These are phyloP conservation scores for Lucilia cuprina DNA, from an alignment of 1,140 invertebrate species.

Conservation along the genomic window DNA sequence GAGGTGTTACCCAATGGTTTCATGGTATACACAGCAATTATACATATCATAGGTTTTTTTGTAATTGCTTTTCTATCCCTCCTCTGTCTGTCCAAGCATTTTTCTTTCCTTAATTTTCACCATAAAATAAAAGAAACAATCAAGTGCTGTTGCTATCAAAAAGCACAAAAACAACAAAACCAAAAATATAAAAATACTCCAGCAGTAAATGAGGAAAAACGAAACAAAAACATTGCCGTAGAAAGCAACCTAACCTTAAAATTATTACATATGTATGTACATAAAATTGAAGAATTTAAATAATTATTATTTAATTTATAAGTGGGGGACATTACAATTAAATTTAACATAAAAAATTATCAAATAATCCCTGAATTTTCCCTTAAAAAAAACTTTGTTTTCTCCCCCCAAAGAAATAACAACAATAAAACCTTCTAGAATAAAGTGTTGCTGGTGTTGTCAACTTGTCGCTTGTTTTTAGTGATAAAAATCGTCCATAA, in stretches of 20 bases:
- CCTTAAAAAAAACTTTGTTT: not conserved
- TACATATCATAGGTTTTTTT: slow-evolving; percentile 19
- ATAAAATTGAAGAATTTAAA: not conserved
- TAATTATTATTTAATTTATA: not conserved
- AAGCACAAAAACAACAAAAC: not conserved
- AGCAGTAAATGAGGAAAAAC: not conserved
- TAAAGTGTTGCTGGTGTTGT: not conserved
- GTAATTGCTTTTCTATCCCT: not conserved
- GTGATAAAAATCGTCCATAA: not conserved
- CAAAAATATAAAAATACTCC: slow-evolving; percentile 17
- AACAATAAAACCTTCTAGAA: slow-evolving; percentile 30
- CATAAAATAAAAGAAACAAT: not conserved
- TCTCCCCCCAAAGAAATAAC: not conserved
- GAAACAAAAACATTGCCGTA: not conserved
- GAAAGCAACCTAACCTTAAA: slow-evolving; percentile 4
- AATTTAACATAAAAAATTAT: not conserved
- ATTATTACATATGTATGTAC: not conserved
- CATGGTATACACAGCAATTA: slow-evolving; percentile 33
- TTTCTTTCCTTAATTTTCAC: not conserved
- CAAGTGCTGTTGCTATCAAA: slow-evolving; percentile 22
- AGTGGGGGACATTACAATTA: not conserved
- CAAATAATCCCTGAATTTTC: not conserved
- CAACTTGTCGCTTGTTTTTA: not conserved
- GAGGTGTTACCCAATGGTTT: slow-evolving; percentile 27
- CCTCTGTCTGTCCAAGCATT: not conserved